These are phyloP conservation scores for Cichlasoma orientale DNA, from an alignment of 2,797 vertebrate species.

Conservation along the genomic window DNA sequence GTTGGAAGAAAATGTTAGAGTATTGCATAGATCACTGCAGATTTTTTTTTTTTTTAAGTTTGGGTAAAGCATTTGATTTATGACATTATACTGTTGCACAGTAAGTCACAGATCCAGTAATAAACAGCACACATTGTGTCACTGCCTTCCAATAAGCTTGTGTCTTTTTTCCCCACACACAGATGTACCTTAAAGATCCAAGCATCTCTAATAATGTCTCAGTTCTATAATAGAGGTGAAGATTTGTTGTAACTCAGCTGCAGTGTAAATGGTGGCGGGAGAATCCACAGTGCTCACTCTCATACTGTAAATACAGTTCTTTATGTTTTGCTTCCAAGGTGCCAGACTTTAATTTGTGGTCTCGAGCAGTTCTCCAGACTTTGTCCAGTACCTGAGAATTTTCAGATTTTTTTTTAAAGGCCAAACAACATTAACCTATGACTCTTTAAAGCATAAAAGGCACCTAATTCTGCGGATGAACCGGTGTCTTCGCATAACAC, in stretches of 20 bases:
- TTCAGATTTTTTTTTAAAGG: too few species aligned
- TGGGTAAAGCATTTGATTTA: conserved; percentile 51
- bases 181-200: too few species aligned
- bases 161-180: not conserved
- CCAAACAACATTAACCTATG: too few species aligned
- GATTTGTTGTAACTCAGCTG: not conserved
- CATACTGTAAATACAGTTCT: too few species aligned
- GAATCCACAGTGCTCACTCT: too few species aligned
- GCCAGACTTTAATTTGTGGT: not conserved
- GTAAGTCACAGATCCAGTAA: conserved; percentile 60
- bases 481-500: too few species aligned
- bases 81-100: conserved; percentile 62
- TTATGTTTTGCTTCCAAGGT: too few species aligned
- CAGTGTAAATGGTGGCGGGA: not conserved
- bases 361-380: not conserved
- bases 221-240: not conserved
- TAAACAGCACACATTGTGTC: conserved; percentile 72
- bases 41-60: conserved; percentile 48
- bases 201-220: not conserved
- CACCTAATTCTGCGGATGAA: too few species aligned
- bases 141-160: conserved; percentile 51
- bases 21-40: conserved; percentile 3
- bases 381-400: too few species aligned
- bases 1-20: conserved; percentile 8
- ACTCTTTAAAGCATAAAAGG: too few species aligned